These are phyloP conservation scores for Ptychochromis oligacanthus DNA, from an alignment of 2,113 vertebrate genomes.

Conservation along the genomic window DNA sequence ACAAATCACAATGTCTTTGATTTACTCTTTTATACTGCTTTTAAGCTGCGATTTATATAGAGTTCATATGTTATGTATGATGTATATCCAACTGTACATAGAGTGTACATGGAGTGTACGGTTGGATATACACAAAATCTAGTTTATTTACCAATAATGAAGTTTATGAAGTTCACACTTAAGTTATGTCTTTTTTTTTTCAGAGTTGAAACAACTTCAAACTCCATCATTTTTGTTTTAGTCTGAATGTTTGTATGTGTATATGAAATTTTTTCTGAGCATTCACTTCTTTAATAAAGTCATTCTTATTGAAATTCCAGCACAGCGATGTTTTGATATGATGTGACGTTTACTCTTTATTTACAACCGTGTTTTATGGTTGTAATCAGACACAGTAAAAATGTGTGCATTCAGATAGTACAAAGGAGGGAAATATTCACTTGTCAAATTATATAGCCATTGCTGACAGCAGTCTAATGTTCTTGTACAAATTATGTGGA, in stretches of 20 bases:
- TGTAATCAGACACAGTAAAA: background rate
- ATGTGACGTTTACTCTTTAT: background rate
- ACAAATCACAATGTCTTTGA: background rate
- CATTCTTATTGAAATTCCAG: background rate
- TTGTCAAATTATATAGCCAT: background rate
- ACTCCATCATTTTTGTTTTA: background rate
- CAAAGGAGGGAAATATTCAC: background rate
- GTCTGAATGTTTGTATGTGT: background rate
- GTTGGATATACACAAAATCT: background rate
- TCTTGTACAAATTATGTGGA: background rate
- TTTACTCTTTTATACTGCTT: background rate
- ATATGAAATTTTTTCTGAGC: background rate
- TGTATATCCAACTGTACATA: background rate
- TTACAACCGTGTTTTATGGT: no score
- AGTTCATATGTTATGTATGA: background rate
- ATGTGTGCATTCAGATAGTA: background rate
- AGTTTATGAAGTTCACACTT: background rate
- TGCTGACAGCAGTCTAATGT: background rate
- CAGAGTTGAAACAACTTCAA: background rate
- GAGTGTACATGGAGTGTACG: background rate
- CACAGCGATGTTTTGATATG: background rate
- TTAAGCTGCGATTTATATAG: background rate
- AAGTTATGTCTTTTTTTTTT: background rate
- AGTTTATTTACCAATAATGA: background rate
- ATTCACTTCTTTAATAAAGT: conserved; percentile 21